phyloP scores from a whole-genome alignment of 1,140 invertebrate species.

The Drosophila neocordata region DNA sequence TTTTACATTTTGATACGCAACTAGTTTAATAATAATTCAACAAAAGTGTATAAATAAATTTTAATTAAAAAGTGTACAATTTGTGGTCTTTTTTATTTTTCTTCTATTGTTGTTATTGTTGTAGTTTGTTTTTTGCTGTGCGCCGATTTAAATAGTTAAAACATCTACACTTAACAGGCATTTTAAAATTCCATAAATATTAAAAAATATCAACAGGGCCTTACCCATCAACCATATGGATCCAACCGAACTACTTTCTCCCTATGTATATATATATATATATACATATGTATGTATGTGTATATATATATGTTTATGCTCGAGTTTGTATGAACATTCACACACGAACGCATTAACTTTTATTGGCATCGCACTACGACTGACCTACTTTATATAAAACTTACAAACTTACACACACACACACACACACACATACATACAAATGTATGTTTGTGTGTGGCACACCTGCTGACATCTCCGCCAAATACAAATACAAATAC shows the following conservation, averaged over 20 bases:
- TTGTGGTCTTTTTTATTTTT: background rate
- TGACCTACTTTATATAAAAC: conserved; percentile 72
- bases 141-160: conserved; percentile 57
- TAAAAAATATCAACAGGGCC: conserved; percentile 78
- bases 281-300: conserved; percentile 20
- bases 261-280: conserved; percentile 22
- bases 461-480: conserved; percentile 65
- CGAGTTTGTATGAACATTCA: conserved; percentile 26
- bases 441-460: background rate
- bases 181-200: conserved; percentile 80
- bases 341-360: conserved; percentile 70
- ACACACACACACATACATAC: background rate
- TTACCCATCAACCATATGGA: background rate
- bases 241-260: conserved; percentile 1
- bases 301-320: conserved; percentile 16
- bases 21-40: background rate
- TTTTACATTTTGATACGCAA: background rate
- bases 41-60: conserved; percentile 8
- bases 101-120: background rate
- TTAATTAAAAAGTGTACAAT: conserved; percentile 6
- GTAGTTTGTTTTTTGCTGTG: conserved; percentile 30
- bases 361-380: conserved; percentile 73
- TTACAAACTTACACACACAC: conserved; percentile 34
- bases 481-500: conserved; percentile 28
- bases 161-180: conserved; percentile 63